Evolutionary conservation across 1,140 invertebrate species (phyloP).

Genomic region (Hylaeus anthracinus): DNA sequence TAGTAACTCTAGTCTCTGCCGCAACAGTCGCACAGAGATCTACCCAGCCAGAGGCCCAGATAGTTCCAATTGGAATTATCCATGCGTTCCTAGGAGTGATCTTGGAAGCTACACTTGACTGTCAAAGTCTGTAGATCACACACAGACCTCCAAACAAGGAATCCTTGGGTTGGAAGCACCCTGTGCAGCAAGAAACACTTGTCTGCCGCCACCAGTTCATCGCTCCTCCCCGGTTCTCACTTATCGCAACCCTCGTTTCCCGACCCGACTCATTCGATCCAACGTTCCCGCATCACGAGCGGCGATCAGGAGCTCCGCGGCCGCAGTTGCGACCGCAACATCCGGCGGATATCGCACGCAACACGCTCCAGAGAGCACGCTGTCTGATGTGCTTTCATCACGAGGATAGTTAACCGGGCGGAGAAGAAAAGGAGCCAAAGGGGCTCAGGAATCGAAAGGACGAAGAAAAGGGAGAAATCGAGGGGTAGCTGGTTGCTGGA

Average conservation of each 20-base stretch:
- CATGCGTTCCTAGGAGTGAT: no score
- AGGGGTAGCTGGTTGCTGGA: not conserved
- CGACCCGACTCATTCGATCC: conserved; percentile 14
- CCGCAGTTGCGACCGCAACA: conserved; percentile 4
- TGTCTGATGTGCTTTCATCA: conserved; percentile 29
- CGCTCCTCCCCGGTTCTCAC: conserved; percentile 1
- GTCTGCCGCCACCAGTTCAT: not conserved
- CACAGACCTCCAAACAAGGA: no score
- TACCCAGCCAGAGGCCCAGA: no score
- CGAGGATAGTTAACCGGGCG: conserved; percentile 9
- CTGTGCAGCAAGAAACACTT: not conserved
- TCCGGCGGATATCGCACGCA: conserved; percentile 33
- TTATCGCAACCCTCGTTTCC: conserved; percentile 11
- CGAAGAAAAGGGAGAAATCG: conserved; percentile 3
- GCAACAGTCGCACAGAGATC: no score
- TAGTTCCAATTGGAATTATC: no score
- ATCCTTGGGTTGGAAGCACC: not conserved
- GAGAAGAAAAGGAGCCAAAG: conserved; percentile 18
- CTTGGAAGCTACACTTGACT: no score
- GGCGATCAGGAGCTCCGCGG: conserved; percentile 21
- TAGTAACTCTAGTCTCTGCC: no score
- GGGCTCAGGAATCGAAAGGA: not conserved
- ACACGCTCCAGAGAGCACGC: conserved; percentile 9
- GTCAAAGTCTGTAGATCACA: no score
- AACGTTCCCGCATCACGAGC: conserved; percentile 18